Evolutionary conservation across 2,797 vertebrate species (phyloP).

Genomic region (Melanogrammus aeglefinus): DNA sequence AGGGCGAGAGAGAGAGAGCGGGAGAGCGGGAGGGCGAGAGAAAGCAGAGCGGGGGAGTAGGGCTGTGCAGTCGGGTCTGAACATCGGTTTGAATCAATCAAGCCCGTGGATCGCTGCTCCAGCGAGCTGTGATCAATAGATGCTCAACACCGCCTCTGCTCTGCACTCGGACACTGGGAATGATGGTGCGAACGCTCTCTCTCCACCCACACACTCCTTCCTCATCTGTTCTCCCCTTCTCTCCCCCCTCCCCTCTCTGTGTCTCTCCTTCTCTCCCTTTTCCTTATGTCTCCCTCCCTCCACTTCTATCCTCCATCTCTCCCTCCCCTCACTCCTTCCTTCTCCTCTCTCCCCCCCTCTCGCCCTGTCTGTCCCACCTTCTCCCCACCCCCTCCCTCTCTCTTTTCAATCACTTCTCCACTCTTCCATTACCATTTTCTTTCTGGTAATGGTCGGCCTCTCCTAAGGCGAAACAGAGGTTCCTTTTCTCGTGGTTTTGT

Average conservation of each 20-base stretch:
- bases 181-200: slow-evolving; percentile 70
- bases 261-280: slow-evolving; percentile 21
- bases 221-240: slow-evolving; percentile 43
- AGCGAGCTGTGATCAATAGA: slow-evolving; percentile 83
- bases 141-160: slow-evolving; percentile 76
- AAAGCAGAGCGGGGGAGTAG: slow-evolving; percentile 54
- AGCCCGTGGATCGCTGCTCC: slow-evolving; percentile 79
- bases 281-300: not conserved
- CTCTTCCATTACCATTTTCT: slow-evolving; percentile 35
- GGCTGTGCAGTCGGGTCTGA: slow-evolving; percentile 72
- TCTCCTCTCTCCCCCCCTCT: too few species aligned
- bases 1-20: not conserved
- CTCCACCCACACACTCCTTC: slow-evolving; percentile 47
- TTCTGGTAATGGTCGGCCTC: slow-evolving; percentile 39
- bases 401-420: slow-evolving; percentile 10
- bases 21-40: slow-evolving; percentile 41
- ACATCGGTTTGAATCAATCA: slow-evolving; percentile 81
- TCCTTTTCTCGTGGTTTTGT: slow-evolving; percentile 55
- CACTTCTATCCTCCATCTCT: not conserved
- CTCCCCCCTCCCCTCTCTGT: slow-evolving; percentile 38
- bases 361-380: too few species aligned
- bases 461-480: slow-evolving; percentile 59
- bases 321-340: slow-evolving; percentile 26
- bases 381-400: slow-evolving; percentile 16
- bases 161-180: slow-evolving; percentile 77